Evolutionary conservation across 2,113 vertebrate species (phyloP).

Genomic region (Peromyscus maniculatus): DNA sequence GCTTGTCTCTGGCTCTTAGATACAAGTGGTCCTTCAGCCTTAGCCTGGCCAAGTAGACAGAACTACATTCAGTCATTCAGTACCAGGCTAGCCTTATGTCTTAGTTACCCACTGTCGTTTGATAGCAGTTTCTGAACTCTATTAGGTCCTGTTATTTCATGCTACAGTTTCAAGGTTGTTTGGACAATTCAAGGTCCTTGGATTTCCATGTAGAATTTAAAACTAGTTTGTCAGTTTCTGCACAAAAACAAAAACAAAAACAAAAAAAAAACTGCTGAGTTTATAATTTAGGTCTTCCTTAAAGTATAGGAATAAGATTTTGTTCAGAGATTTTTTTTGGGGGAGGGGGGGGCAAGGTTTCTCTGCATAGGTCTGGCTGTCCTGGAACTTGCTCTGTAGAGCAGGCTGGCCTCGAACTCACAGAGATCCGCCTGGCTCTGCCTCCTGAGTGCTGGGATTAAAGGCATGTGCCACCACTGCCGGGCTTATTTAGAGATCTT

Average conservation of each 20-base stretch:
- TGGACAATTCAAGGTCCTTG: conserved; percentile 20
- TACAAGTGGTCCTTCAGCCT: background rate
- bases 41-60: background rate
- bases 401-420: background rate
- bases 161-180: conserved; percentile 43
- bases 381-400: background rate
- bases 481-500: background rate
- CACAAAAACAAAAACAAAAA: background rate
- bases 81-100: background rate
- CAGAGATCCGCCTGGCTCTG: background rate
- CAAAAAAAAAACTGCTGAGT: background rate
- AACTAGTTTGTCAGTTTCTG: conserved; percentile 12
- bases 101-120: background rate
- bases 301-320: conserved; percentile 11
- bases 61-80: background rate
- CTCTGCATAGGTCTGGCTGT: background rate
- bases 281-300: conserved; percentile 35
- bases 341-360: background rate
- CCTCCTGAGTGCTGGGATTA: background rate
- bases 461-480: background rate
- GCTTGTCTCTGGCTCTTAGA: background rate
- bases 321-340: background rate
- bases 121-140: conserved; percentile 22
- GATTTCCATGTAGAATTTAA: conserved; percentile 46
- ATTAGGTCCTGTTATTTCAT: background rate